Conservation (phyloP, 2,113 vertebrate genomes). For the Isurus oxyrinchus region DNA sequence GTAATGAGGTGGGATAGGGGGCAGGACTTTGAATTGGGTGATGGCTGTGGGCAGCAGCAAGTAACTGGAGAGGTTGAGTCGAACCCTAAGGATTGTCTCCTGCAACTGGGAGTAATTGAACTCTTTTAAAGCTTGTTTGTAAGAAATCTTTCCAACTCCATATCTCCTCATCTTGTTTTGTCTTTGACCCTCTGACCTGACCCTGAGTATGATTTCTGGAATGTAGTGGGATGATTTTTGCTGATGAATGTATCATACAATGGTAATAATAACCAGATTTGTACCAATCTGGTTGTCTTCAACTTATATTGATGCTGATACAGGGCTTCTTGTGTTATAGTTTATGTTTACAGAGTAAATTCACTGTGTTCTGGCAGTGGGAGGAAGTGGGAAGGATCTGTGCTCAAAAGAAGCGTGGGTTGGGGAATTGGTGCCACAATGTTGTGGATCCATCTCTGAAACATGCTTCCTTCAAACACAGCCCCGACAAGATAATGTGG, state of each 20-base stretch:
- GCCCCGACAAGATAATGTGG: background rate
- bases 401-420: no score
- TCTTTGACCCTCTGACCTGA: background rate
- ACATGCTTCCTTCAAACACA: no score
- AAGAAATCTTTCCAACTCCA: no score
- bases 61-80: background rate
- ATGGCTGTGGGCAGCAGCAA: background rate
- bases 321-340: background rate
- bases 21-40: background rate
- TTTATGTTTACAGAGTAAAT: background rate
- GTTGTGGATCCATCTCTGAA: no score
- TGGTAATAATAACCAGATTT: background rate
- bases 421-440: no score
- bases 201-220: background rate
- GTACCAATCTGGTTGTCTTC: background rate
- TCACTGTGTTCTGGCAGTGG: background rate
- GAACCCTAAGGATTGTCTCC: background rate
- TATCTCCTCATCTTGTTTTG: background rate
- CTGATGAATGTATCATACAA: background rate
- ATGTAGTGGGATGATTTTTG: background rate
- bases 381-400: background rate
- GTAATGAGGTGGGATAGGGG: no score
- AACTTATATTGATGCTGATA: background rate
- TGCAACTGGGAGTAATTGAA: background rate
- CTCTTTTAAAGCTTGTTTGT: background rate